Base-by-base conservation (phyloP, 2,888 invertebrate species). In the Oscheius myriophilus region DNA sequence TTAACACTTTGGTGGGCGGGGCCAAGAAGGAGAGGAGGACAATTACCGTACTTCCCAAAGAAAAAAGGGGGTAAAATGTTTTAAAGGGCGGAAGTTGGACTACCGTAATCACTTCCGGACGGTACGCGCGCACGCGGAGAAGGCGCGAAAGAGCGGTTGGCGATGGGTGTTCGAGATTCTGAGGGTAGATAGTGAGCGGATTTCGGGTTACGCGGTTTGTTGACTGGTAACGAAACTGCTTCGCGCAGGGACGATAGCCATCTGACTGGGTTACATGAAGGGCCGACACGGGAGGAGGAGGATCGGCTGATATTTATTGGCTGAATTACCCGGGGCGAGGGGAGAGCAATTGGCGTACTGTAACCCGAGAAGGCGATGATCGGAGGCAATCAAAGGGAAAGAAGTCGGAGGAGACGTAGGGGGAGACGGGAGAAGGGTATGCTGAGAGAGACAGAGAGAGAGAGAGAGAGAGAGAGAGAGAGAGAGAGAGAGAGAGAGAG, bases 261-360 rank as follows among this genome's bases (percentile, higher is more conserved):
- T 61, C 61, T 61, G 26, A 61, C 46, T 61, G 61, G 61, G 61
- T 61, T 61, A 61, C 54, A 33, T 11, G 54, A 54, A 26, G 39
- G 39, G 25, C 42, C 43, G 45, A 43, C 21, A 21, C 42, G 45
- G 23, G 42, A 21, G 45, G 42, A 58, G 33, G 33, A 33, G 33
- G 33, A 33, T 33, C 33, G 33, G 33, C 33, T 33, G 33, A 33
- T 33, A 33, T 6, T 33, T 33, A 33, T 33, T 33, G 33, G 33
- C 33, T 33, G 9, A 33, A 33, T 33, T 33, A 33, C 33, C 49
- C 11, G 49, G 9, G 42, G 42, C 57, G 43, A 57, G 6, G n/a
- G 25, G 23, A 53, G 53, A 25, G 16, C 57, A 14, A 57, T n/a
- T 18, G 33, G 39, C 12, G 46, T 45, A 65, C 54, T 54, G 55